These are phyloP conservation scores for Stenurella melanura DNA, from an alignment of 2,888 invertebrate species.

Conservation along the genomic window DNA sequence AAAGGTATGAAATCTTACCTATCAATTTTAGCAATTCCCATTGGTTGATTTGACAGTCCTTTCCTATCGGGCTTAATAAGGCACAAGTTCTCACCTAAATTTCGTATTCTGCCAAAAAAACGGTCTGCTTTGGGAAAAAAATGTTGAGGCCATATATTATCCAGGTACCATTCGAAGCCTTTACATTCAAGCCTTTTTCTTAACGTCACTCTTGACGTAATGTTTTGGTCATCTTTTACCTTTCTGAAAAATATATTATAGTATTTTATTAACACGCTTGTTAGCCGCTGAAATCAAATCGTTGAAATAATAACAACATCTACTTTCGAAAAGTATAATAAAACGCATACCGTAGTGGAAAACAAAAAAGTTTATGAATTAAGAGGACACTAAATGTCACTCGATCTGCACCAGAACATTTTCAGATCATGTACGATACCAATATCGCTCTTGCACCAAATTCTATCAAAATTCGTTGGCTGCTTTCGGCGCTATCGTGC, in stretches of 20 bases:
- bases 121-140: conserved; percentile 92
- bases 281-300: no score
- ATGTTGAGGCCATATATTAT: conserved; percentile 96
- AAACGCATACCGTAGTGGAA: no score
- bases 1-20: conserved; percentile 50
- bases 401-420: no score
- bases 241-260: conserved; percentile 37
- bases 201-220: conserved; percentile 77
- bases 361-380: no score
- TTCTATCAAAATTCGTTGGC: no score
- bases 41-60: conserved; percentile 79
- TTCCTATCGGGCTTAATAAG: conserved; percentile 80
- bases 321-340: no score
- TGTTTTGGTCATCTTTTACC: conserved; percentile 78
- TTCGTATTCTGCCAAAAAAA: conserved; percentile 90
- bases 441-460: no score
- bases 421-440: no score
- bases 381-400: no score
- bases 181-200: conserved; percentile 85
- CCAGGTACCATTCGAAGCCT: conserved; percentile 94
- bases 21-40: conserved; percentile 82
- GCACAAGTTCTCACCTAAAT: conserved; percentile 75
- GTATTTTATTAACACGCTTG: background rate
- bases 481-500: no score
- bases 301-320: no score